Evolutionary conservation across 1,140 invertebrate genomes (phyloP).

Genomic region (Caenorhabditis tropicalis): DNA sequence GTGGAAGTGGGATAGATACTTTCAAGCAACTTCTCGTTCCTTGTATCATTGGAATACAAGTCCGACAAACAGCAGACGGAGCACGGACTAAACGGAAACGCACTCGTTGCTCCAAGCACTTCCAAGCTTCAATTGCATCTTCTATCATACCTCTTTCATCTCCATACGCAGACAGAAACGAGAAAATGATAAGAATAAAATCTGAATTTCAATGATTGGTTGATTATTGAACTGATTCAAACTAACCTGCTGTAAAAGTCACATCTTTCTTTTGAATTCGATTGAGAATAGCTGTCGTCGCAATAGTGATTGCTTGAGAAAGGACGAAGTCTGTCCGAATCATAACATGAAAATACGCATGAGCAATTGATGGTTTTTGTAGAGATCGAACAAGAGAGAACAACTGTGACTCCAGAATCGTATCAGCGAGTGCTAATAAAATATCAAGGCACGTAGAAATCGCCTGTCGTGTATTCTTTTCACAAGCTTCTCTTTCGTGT

Average conservation of each 20-base stretch:
- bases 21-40: conserved; percentile 42
- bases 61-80: conserved; percentile 52
- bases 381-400: conserved; percentile 34
- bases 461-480: conserved; percentile 46
- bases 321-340: conserved; percentile 51
- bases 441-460: conserved; percentile 44
- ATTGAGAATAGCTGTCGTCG: conserved; percentile 47
- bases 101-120: not conserved
- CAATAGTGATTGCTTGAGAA: conserved; percentile 52
- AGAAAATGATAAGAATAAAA: conserved; percentile 52
- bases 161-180: conserved; percentile 55
- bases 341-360: conserved; percentile 39
- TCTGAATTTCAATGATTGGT: not conserved
- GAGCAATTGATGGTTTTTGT: not conserved
- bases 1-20: conserved; percentile 64
- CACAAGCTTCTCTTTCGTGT: conserved; percentile 37
- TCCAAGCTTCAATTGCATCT: conserved; percentile 54
- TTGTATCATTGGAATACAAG: conserved; percentile 54
- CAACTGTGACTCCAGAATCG: conserved; percentile 45
- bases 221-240: not conserved
- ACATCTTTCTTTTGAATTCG: conserved; percentile 32
- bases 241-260: not conserved
- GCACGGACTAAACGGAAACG: conserved; percentile 49
- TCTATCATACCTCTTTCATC: conserved; percentile 59
- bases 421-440: conserved; percentile 9